Conservation (phyloP, 2,797 vertebrate genomes). For the Hydrocynus forskahlii region DNA sequence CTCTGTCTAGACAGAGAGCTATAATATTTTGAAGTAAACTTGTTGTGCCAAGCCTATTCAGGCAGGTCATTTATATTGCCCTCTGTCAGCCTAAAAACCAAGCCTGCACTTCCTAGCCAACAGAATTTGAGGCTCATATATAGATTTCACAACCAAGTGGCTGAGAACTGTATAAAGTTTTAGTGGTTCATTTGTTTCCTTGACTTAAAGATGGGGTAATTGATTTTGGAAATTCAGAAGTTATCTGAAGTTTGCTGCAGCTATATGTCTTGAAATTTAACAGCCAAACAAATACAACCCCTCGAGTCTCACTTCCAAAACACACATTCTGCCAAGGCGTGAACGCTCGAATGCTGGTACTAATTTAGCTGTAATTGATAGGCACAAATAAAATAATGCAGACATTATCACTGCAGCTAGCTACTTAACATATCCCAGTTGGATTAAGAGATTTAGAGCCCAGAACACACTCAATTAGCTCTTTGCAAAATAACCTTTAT, state of each 20-base stretch:
- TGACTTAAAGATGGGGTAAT: background rate
- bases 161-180: background rate
- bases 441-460: too few species aligned
- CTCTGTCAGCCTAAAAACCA: conserved; percentile 36
- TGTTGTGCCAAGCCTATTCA: background rate
- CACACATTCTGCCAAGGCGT: background rate
- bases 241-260: background rate
- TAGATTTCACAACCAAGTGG: conserved; percentile 18
- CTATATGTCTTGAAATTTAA: background rate
- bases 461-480: too few species aligned
- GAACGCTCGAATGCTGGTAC: background rate
- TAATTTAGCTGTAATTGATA: background rate
- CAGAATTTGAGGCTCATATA: conserved; percentile 15
- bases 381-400: background rate
- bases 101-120: background rate
- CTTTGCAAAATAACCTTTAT: too few species aligned
- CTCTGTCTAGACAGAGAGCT: background rate
- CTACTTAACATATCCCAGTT: too few species aligned
- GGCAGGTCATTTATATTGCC: conserved; percentile 27
- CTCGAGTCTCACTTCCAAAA: background rate
- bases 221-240: background rate
- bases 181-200: conserved; percentile 7
- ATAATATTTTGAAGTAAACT: background rate
- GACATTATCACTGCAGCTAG: too few species aligned
- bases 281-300: too few species aligned